Conservation (phyloP, 1,140 invertebrate genomes). For the Hycleus cichorii region DNA sequence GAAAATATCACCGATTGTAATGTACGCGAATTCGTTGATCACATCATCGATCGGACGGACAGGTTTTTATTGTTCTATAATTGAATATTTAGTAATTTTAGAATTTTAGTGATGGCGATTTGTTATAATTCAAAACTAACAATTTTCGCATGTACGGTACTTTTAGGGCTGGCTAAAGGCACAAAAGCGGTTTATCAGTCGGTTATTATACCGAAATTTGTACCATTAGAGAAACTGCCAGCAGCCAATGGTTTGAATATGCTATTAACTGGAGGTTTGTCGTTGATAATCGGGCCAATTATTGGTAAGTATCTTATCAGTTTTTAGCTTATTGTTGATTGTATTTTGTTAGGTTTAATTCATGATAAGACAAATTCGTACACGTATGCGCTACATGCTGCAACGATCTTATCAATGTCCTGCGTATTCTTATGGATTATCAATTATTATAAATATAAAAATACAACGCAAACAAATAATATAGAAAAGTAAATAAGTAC, state of each 20-base stretch:
- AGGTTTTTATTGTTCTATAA: conserved; percentile 2
- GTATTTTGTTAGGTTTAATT: conserved; percentile 28
- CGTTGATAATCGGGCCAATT: conserved; percentile 40
- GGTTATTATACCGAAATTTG: conserved; percentile 42
- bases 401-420: conserved; percentile 34
- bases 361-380: conserved; percentile 37
- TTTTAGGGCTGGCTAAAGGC: conserved; percentile 37
- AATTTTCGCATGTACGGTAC: background rate
- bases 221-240: conserved; percentile 44
- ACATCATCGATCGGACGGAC: conserved; percentile 37
- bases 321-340: no score
- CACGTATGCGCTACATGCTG: conserved; percentile 30
- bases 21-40: conserved; percentile 38
- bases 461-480: no score
- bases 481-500: no score
- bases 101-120: conserved; percentile 3
- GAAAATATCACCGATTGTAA: conserved; percentile 32
- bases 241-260: conserved; percentile 46
- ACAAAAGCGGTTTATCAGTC: conserved; percentile 39
- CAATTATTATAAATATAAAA: conserved; percentile 11
- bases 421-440: conserved; percentile 38
- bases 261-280: conserved; percentile 42
- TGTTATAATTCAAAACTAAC: background rate
- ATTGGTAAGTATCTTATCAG: conserved; percentile 37
- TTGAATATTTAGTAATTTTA: background rate